A percentile compares a stretch with the other conserved stretches of the same genome.
phyloP scores from a whole-genome alignment of 2,888 invertebrate genomes.

The Sinodicranocentrus sp. region DNA sequence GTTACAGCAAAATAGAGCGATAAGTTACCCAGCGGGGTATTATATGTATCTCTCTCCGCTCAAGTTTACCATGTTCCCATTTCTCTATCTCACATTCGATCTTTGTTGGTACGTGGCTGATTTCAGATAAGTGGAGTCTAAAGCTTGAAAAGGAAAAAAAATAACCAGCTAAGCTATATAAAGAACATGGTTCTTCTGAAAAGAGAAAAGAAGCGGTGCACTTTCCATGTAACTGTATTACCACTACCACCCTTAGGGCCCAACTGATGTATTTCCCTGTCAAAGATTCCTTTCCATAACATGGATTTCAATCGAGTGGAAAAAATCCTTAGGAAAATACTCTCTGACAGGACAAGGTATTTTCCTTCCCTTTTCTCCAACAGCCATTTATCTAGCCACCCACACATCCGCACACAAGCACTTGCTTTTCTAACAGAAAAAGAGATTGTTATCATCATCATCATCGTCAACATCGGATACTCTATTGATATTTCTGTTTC shows the following conservation, averaged over 20 bases:
- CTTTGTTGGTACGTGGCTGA: conserved; percentile 54
- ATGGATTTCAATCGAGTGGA: conserved; percentile 75
- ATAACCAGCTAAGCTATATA: no score
- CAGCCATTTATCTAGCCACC: conserved; percentile 63
- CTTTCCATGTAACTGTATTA: background rate
- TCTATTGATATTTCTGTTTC: background rate
- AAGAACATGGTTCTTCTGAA: no score
- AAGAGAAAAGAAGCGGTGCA: no score
- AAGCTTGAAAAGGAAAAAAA: no score
- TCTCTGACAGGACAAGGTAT: conserved; percentile 69
- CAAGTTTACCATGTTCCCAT: conserved; percentile 5
- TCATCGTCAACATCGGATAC: background rate
- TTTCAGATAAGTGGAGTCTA: conserved; percentile 42
- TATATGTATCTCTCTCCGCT: conserved; percentile 9
- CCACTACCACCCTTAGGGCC: background rate
- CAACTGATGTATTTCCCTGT: conserved; percentile 73
- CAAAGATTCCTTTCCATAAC: conserved; percentile 73
- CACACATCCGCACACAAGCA: conserved; percentile 39
- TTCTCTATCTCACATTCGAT: conserved; percentile 25
- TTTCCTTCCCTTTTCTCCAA: conserved; percentile 21
- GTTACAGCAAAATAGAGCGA: conserved; percentile 45
- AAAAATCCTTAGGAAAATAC: conserved; percentile 73
- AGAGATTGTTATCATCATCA: conserved; percentile 16
- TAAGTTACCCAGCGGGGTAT: conserved; percentile 58
- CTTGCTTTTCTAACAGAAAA: background rate